Conservation (phyloP, 2,113 vertebrate genomes). For the Pteropus alecto region DNA sequence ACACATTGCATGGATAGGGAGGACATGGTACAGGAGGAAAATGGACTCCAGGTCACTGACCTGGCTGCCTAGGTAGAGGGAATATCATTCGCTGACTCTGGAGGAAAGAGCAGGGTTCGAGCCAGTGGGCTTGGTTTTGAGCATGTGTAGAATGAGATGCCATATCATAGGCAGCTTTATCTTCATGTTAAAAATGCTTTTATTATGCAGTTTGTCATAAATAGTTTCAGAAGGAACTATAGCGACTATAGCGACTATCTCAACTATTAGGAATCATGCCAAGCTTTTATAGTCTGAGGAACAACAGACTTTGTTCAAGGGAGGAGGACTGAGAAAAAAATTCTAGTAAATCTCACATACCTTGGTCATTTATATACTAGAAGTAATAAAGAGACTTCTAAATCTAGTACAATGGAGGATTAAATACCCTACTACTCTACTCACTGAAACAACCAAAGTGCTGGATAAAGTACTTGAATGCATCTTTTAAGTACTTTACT, state of each 20-base stretch:
- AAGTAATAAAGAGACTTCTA: neutral
- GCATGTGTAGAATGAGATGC: neutral
- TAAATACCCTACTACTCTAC: no score
- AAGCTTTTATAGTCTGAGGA: neutral
- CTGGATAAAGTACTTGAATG: neutral
- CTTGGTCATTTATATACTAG: neutral
- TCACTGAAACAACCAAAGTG: neutral
- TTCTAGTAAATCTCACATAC: neutral
- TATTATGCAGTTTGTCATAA: neutral
- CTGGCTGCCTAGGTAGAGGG: rapidly evolving
- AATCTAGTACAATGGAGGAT: neutral
- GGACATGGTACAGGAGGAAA: neutral
- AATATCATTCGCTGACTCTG: neutral
- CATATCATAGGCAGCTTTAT: neutral
- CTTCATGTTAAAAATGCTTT: neutral
- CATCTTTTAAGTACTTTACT: neutral
- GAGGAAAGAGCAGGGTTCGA: neutral
- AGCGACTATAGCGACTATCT: neutral
- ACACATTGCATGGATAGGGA: rapidly evolving
- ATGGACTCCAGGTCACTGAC: neutral
- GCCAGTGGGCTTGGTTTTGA: neutral
- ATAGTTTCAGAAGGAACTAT: neutral
- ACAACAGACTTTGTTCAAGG: neutral
- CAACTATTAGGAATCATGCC: neutral
- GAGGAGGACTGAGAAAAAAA: neutral